Evolutionary conservation across 2,113 vertebrate genomes (phyloP), one percentile per base, ranked within the genome.

Genomic region (Myotis brandtii): DNA sequence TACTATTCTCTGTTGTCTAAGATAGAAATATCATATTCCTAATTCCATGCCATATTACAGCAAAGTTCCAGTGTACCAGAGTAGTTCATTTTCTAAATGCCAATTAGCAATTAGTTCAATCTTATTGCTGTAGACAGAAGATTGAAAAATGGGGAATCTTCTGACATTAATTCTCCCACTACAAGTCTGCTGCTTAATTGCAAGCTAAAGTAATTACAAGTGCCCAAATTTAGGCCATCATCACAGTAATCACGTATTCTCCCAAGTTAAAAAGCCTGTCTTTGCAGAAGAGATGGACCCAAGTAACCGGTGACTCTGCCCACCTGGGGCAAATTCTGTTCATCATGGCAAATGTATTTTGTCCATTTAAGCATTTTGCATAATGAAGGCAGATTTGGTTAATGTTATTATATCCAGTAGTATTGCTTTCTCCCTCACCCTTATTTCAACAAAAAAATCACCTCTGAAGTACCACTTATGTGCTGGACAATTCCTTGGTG

Each of bases 11-110:
- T 75, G 11, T 72, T 80, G 82, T 80, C 1, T 17, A 95, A 90
- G 34, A 91, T 18, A 83, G 64, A 80, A 91, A 94, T 84, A 96
- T 50, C 46, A 67, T 93, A 89, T 87, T 77, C 64, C 34, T 86
- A 92, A 96, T 87, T 94, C n/a, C 9, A 76, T 62, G 50, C 8
- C 56, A 67, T 62, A 86, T 76, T 86, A 86, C 7, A 93, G 56
- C n/a, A 84, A 94, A 75, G 40, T 87, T 81, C 64, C 46, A 86
- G 83, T 34, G 91, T 77, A 94, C 56, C n/a, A 91, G 85, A 92
- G 48, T 62, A 93, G 85, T 93, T 97, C 87, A 91, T 95, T 96
- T 95, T 90, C 90, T 94, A 95, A 95, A 92, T 94, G 69, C 85
- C 94, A 92, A 62, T 91, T 96, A 95, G 82, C 77, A 93, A 91